Conservation (phyloP, 2,797 vertebrate species). For the Peromyscus melanophrys region DNA sequence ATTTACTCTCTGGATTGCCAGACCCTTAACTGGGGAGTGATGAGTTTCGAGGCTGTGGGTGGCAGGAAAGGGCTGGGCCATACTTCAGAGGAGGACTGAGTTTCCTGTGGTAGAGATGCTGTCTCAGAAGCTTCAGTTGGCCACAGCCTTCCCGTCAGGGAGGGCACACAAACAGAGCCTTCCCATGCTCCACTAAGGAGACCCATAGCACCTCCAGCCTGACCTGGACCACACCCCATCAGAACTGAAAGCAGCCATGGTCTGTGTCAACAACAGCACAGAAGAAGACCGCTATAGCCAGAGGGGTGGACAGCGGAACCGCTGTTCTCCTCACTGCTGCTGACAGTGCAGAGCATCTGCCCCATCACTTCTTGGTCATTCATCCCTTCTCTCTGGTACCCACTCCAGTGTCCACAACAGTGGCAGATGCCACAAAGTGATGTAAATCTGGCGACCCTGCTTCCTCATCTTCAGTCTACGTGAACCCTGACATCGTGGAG, state of each 20-base stretch:
- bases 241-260: not conserved
- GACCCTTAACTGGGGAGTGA: not conserved
- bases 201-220: not conserved
- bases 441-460: not conserved
- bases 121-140: not conserved
- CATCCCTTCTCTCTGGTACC: not conserved
- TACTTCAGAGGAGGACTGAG: not conserved
- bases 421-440: accelerated
- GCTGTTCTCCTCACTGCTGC: not conserved
- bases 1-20: slow-evolving; percentile 62
- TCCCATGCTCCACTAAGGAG: not conserved
- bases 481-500: not conserved
- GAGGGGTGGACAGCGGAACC: not conserved
- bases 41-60: slow-evolving; percentile 27
- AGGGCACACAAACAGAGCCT: not conserved
- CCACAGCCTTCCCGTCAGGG: not conserved
- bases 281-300: not conserved
- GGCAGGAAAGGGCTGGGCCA: not conserved
- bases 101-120: not conserved
- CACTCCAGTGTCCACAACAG: not conserved
- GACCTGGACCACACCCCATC: not conserved
- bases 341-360: not conserved
- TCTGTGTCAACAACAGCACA: not conserved
- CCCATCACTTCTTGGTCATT: not conserved
- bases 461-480: not conserved